phyloP scores from a whole-genome alignment of 2,888 invertebrate genomes.

The Ornithoptera alexandrae region DNA sequence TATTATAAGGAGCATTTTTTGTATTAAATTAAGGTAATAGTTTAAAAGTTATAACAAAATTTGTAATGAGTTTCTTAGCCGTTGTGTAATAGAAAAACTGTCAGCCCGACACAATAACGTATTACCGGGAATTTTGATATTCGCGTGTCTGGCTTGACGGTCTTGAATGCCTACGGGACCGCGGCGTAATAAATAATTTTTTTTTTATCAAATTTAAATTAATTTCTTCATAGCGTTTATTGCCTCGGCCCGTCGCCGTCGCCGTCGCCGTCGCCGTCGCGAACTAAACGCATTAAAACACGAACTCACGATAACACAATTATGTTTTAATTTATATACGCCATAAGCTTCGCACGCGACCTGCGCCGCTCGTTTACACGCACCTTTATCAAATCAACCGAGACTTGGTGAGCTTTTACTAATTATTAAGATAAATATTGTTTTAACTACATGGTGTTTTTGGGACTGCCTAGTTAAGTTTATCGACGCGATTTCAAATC shows the following conservation, averaged over 20 bases:
- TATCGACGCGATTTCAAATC: constrained; percentile 46
- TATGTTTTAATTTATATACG: constrained; percentile 79
- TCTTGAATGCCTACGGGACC: constrained; percentile 22
- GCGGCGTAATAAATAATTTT: constrained; percentile 29
- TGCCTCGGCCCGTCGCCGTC: constrained; percentile 42
- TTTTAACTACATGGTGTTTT: constrained; percentile 71
- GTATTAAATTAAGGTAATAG: not conserved
- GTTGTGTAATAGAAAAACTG: constrained; percentile 15
- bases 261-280: constrained; percentile 38
- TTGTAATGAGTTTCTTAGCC: constrained; percentile 3
- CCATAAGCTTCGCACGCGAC: constrained; percentile 68
- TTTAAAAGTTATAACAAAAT: not conserved
- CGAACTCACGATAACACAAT: constrained; percentile 79
- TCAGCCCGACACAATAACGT: constrained; percentile 18
- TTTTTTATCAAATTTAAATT: constrained; percentile 39
- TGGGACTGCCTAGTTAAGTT: constrained; percentile 56
- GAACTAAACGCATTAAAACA: constrained; percentile 66
- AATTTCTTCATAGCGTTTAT: constrained; percentile 46
- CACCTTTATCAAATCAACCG: constrained; percentile 72
- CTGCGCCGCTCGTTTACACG: constrained; percentile 57
- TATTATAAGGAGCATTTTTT: no score
- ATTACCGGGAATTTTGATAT: constrained; percentile 26
- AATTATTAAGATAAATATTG: constrained; percentile 79
- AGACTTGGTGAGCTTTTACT: constrained; percentile 70
- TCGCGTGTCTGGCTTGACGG: constrained; percentile 23